Evolutionary conservation across 2,113 vertebrate genomes (phyloP).

Genomic region (Bubalus kerabau): DNA sequence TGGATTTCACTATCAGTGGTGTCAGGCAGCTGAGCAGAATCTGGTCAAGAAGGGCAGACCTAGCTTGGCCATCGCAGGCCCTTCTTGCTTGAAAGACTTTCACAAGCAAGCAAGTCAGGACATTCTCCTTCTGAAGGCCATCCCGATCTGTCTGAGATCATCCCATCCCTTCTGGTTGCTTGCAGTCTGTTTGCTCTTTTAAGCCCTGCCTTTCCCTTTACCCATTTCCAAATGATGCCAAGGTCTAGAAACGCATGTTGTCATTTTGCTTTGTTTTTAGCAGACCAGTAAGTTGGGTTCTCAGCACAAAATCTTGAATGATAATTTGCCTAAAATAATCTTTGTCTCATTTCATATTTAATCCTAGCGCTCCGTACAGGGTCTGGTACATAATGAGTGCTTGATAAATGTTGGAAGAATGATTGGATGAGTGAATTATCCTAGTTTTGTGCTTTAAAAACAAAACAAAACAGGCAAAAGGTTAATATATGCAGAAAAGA

Average conservation of each 20-base stretch:
- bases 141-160: not conserved
- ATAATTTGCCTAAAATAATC: conserved; percentile 42
- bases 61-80: not conserved
- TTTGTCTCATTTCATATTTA: conserved; percentile 29
- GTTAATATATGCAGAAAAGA: conserved; percentile 68
- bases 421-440: conserved; percentile 55
- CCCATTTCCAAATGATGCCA: not conserved
- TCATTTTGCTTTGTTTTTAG: conserved; percentile 36
- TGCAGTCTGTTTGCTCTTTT: not conserved
- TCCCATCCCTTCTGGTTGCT: not conserved
- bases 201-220: not conserved
- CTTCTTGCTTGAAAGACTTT: conserved; percentile 16
- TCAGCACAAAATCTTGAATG: conserved; percentile 19
- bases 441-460: not conserved
- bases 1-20: not conserved
- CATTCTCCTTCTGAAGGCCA: not conserved
- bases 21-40: not conserved
- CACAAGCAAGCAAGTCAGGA: not conserved
- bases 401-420: conserved; percentile 49
- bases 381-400: not conserved
- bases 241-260: not conserved
- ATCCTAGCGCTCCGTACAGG: not conserved
- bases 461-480: conserved; percentile 48
- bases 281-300: not conserved
- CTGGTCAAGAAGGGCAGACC: not conserved